A percentile compares a stretch with the other conserved stretches of the same genome.
Evolutionary conservation across 2,113 vertebrate genomes (phyloP).

Genomic region (Odocoileus virginianus): DNA sequence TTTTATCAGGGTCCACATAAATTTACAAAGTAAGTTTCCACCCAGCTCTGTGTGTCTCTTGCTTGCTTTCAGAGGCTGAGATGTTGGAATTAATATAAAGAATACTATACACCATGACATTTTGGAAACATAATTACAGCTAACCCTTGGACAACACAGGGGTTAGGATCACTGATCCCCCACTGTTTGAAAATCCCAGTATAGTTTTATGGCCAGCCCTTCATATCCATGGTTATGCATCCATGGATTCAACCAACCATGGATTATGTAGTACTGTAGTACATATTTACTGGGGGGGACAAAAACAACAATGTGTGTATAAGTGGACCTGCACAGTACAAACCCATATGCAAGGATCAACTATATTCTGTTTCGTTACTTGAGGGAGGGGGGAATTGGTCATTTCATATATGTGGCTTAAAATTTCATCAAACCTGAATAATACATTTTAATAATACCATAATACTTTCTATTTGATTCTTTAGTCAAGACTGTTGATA

Average conservation of each 20-base stretch:
- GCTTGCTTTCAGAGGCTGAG: background rate
- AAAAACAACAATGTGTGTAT: background rate
- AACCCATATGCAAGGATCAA: background rate
- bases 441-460: background rate
- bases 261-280: background rate
- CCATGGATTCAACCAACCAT: background rate
- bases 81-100: background rate
- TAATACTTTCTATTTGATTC: constrained; percentile 1
- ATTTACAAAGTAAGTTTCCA: background rate
- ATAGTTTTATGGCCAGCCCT: background rate
- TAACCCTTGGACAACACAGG: background rate
- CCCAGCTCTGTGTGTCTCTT: background rate
- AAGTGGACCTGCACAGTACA: background rate
- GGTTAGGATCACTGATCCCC: background rate
- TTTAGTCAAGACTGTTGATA: background rate
- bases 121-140: background rate
- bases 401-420: background rate
- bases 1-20: background rate
- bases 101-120: background rate
- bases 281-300: background rate
- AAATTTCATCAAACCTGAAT: background rate
- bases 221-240: background rate
- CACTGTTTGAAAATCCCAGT: background rate
- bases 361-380: background rate
- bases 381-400: background rate